These are phyloP conservation scores for Sminthurides aquaticus DNA, from an alignment of 2,888 invertebrate genomes.

Conservation along the genomic window DNA sequence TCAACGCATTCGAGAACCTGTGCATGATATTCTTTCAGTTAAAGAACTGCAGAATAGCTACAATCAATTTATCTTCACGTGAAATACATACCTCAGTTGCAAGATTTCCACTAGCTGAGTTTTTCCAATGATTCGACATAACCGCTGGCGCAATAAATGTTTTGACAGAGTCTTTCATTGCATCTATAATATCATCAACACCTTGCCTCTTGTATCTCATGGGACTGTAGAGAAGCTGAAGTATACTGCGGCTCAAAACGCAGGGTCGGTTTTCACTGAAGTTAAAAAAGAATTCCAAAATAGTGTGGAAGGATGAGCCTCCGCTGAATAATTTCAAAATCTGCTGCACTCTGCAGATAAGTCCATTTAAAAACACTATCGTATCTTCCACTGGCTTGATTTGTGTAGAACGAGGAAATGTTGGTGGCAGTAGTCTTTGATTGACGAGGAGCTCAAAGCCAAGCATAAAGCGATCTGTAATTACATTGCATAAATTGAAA, in stretches of 20 bases:
- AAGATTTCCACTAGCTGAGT: constrained; percentile 3
- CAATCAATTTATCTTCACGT: background rate
- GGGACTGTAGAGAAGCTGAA: constrained; percentile 71
- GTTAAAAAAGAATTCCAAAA: constrained; percentile 79
- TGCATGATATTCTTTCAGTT: constrained; percentile 29
- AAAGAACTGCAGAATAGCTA: background rate
- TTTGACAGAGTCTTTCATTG: constrained; percentile 75
- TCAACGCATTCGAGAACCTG: constrained; percentile 80
- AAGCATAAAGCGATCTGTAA: constrained; percentile 49
- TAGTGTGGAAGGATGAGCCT: constrained; percentile 39
- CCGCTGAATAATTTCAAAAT: constrained; percentile 66
- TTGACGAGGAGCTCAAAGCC: constrained; percentile 96
- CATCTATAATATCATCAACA: constrained; percentile 62
- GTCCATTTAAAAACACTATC: constrained; percentile 59
- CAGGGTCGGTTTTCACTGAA: constrained; percentile 84
- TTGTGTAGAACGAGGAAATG: constrained; percentile 92
- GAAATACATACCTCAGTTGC: constrained; percentile 16
- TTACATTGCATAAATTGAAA: constrained; percentile 13
- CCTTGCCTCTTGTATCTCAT: constrained; percentile 54
- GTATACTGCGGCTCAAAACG: constrained; percentile 80
- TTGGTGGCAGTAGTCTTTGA: constrained; percentile 90
- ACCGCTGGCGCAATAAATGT: constrained; percentile 70
- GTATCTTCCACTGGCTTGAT: constrained; percentile 75
- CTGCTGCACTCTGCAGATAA: constrained; percentile 70
- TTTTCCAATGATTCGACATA: constrained; percentile 16